phyloP scores from a whole-genome alignment of 2,797 vertebrate genomes.

The Pangasius sanitwongsei region DNA sequence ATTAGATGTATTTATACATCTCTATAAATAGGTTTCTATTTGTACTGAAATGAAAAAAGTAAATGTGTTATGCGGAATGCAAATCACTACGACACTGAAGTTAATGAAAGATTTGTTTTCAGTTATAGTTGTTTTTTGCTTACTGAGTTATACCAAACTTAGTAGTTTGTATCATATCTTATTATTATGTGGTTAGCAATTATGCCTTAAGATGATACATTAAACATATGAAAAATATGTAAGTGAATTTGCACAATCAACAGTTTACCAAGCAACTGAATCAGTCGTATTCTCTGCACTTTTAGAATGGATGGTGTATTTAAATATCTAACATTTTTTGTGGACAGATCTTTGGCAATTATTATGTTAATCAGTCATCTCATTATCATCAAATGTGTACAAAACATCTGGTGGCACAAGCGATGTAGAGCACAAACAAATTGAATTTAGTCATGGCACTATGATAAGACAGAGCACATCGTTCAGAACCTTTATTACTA shows the following conservation, averaged over 20 bases:
- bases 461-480: constrained; percentile 48
- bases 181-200: constrained; percentile 2
- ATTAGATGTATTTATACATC: constrained; percentile 6
- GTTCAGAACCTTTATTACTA: constrained; percentile 48
- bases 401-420: constrained; percentile 57
- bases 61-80: constrained; percentile 15
- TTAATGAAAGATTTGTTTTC: constrained; percentile 20
- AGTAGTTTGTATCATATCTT: neutral
- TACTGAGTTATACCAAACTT: constrained; percentile 3
- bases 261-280: constrained; percentile 26
- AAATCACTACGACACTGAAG: constrained; percentile 15
- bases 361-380: constrained; percentile 63
- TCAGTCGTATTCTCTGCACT: constrained; percentile 38
- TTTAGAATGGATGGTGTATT: constrained; percentile 49
- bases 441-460: constrained; percentile 42
- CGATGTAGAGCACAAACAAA: constrained; percentile 53
- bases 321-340: constrained; percentile 51
- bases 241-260: constrained; percentile 14
- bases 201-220: constrained; percentile 1
- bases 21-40: constrained; percentile 25
- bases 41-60: constrained; percentile 5
- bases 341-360: constrained; percentile 83
- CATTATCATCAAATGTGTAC: constrained; percentile 58
- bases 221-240: neutral
- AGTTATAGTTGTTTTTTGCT: neutral